Base-by-base conservation (phyloP, 2,888 invertebrate genomes). In the Chironomus riparius region DNA sequence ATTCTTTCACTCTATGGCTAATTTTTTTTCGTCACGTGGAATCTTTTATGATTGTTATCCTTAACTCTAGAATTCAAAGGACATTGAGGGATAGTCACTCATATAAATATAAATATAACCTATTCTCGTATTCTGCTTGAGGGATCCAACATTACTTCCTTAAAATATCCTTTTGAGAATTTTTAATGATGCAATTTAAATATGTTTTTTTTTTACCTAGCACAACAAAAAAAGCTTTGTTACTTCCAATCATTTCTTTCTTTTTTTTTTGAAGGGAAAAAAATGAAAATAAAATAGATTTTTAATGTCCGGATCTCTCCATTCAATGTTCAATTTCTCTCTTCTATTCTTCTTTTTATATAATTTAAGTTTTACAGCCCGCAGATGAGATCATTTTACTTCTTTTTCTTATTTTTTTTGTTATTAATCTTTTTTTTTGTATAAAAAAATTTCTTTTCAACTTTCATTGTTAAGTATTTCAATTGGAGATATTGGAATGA, bases 341-440 rank as follows among this genome's bases (percentile, higher is more conserved):
- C 62, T 13, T 65, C 21, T 56, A 7, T 50, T 13, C 2, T 50
- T 50, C 15, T 15, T 56, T 6, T 65, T 68, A 38, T 74, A 74
- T 65, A 74, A 48, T 68, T 13, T 74, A 68, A 68, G 74, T 65
- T 74, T 70, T 74, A 74, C 74, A 74, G 74, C 74, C 74, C 74
- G 74, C 74, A 74, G 74, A 74, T 74, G 74, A 74, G 74, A 62
- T 74, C 62, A 62, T 68, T 65, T 28, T 68, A 18, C 24, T 74
- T 68, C 47, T 18, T 65, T 65, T 65, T 24, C 21, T 65, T 15
- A 50, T 21, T 22, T 62, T 4, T 15, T 62, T 10, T 24, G 13
- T 65, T 65, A 65, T 21, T 24, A 56, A 56, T 15, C 15, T 56
- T 56, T 56, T 56, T n/a, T 56, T 56, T 12, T 56, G n/a, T 56